Base-by-base conservation (phyloP, 2,797 vertebrate genomes). In the Podarcis lilfordi region DNA sequence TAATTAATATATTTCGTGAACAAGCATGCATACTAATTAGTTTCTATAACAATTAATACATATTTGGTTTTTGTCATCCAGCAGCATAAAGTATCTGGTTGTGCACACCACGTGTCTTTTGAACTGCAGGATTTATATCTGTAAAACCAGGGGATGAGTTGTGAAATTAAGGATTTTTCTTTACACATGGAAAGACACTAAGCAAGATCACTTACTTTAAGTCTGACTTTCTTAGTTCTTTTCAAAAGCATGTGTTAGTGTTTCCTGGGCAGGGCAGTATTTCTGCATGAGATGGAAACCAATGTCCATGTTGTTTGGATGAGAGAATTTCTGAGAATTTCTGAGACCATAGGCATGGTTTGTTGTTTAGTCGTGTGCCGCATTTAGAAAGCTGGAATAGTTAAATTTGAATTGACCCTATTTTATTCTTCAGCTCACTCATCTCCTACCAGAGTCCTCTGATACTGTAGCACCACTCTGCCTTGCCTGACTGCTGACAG, bases 11-110 rank as follows among this genome's bases (percentile, higher is more conserved):
- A 85, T 80, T 80, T 75, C 19, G n/a, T 75, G 43, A 80, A 45
- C 13, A 80, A 80, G 50, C n/a, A 72, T 75, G 55, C 55, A 69
- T 84, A 71, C 74, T 43, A 69, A 84, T 71, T 71, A 69, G 64
- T 84, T 78, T 61, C 25, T 88, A 78, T 75, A 66, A 37, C 61
- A 82, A 76, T 76, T 82, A 88, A 88, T 78, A 83, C 32, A 78
- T 69, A 68, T 25, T 55, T 27, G 8, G 8, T 32, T 80, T 80
- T 32, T 85, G 35, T 25, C 59, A 21, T 21, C 35, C 32, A 64
- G 25, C 1, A 87, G 27, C 27, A 55, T 59, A 32, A 72, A 21
- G 8, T 40, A 25, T 84, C 66, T 84, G 25, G 35, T 59, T 21
- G 61, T 35, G 40, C 15, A 88, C 8, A 21, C n/a, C 29, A 13